phyloP scores from a whole-genome alignment of 1,140 invertebrate genomes.

The Brachionus paranguensis region DNA sequence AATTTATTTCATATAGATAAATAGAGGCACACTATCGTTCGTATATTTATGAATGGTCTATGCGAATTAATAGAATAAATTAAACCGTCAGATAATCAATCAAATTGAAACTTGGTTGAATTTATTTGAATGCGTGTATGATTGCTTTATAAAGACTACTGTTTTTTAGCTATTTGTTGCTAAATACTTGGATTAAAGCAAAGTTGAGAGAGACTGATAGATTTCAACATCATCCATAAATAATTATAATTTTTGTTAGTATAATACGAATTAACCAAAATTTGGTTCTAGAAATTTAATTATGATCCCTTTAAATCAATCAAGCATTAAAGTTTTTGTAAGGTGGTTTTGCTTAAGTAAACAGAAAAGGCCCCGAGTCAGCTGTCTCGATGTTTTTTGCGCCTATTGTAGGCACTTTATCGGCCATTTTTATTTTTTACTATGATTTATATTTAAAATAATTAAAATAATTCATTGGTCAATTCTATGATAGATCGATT shows the following conservation, averaged over 20 bases:
- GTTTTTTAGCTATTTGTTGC: background rate
- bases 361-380: background rate
- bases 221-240: constrained; percentile 13
- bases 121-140: background rate
- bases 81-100: constrained; percentile 34
- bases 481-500: background rate
- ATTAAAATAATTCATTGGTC: background rate
- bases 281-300: background rate
- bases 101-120: background rate
- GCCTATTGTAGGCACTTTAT: background rate
- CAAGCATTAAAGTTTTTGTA: background rate
- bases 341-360: background rate
- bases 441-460: background rate
- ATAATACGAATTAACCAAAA: background rate
- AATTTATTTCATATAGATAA: background rate
- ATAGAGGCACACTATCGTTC: background rate
- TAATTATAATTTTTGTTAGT: background rate
- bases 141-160: constrained; percentile 12
- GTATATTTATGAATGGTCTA: background rate
- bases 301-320: background rate
- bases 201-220: background rate
- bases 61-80: background rate
- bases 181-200: background rate
- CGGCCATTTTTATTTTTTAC: background rate
- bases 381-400: background rate